Percentiles rank a stretch among this genome's conserved stretches.
Conservation (phyloP, 2,797 vertebrate species). For the Craterocephalus amniculus region DNA sequence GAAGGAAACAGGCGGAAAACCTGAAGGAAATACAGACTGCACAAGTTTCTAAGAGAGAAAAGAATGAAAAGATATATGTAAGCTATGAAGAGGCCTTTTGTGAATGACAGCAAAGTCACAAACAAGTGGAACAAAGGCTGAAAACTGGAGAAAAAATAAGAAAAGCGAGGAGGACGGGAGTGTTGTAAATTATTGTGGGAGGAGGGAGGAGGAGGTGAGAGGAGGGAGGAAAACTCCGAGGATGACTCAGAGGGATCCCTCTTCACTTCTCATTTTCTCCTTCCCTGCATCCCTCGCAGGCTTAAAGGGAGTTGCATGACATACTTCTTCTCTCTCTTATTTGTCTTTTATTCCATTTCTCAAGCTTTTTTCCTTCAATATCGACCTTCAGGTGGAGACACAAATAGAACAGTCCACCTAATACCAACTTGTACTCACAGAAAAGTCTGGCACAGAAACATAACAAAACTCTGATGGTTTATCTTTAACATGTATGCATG, state of each 20-base stretch:
- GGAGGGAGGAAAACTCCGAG: conserved; percentile 62
- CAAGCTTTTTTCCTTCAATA: conserved; percentile 19
- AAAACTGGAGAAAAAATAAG: conserved; percentile 14
- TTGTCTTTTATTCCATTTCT: conserved; percentile 48
- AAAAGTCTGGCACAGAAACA: not conserved
- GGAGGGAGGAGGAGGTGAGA: conserved; percentile 39
- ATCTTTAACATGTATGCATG: not conserved
- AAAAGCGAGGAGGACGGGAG: conserved; percentile 28
- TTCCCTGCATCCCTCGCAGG: conserved; percentile 26
- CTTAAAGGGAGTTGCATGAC: conserved; percentile 50
- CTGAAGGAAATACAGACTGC: conserved; percentile 35
- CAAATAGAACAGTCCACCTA: conserved; percentile 44
- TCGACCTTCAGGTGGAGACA: conserved; percentile 29
- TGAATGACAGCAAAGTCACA: conserved; percentile 57
- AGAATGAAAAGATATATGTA: conserved; percentile 16
- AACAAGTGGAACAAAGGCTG: conserved; percentile 30
- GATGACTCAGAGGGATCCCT: conserved; percentile 77
- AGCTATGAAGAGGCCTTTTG: conserved; percentile 49
- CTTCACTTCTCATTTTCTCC: conserved; percentile 48
- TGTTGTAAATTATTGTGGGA: conserved; percentile 55
- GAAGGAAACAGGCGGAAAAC: conserved; percentile 9
- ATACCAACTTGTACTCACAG: conserved; percentile 20
- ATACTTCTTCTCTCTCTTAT: conserved; percentile 45
- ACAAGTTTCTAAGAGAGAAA: conserved; percentile 13
- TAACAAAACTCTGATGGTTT: not conserved